These are phyloP conservation scores for Mactra quadrangularis DNA, from an alignment of 1,140 invertebrate genomes.

Conservation along the genomic window DNA sequence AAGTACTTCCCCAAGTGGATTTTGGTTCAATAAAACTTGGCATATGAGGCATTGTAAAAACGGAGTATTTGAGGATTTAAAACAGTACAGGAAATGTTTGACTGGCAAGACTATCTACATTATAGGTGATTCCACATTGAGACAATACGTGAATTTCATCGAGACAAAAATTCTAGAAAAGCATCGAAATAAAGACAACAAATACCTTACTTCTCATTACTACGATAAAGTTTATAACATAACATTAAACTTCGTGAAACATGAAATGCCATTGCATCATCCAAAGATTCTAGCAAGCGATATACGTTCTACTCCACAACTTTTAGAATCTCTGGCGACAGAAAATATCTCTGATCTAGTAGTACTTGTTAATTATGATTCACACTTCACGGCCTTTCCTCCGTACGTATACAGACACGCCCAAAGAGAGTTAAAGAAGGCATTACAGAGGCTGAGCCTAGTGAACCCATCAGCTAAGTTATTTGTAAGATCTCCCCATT, in stretches of 20 bases:
- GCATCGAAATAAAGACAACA: not conserved
- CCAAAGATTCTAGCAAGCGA: constrained; percentile 1
- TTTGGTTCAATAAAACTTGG: constrained; percentile 34
- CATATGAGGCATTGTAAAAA: constrained; percentile 20
- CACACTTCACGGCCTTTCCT: constrained; percentile 25
- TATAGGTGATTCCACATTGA: constrained; percentile 23
- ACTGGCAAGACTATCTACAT: constrained; percentile 17
- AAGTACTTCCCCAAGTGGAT: constrained; percentile 10
- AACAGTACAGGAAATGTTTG: constrained; percentile 5
- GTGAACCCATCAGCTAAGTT: constrained; percentile 30
- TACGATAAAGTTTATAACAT: not conserved
- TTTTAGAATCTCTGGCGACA: not conserved
- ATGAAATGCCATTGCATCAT: constrained; percentile 53
- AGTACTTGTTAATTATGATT: constrained; percentile 12
- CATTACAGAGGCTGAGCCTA: not conserved
- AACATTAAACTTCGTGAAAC: constrained; percentile 19
- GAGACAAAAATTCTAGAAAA: not conserved
- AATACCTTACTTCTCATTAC: constrained; percentile 4
- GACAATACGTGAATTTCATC: constrained; percentile 45
- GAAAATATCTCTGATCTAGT: constrained; percentile 18
- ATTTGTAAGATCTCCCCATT: constrained; percentile 25
- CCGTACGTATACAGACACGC: not conserved
- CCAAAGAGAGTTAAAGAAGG: not conserved
- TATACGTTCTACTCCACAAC: not conserved
- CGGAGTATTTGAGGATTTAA: not conserved